Evolutionary conservation across 53 echinoderm and acorn worm species (phyloP), one percentile per base, ranked within the genome.

Genomic region (Holothuria leucospilota): DNA sequence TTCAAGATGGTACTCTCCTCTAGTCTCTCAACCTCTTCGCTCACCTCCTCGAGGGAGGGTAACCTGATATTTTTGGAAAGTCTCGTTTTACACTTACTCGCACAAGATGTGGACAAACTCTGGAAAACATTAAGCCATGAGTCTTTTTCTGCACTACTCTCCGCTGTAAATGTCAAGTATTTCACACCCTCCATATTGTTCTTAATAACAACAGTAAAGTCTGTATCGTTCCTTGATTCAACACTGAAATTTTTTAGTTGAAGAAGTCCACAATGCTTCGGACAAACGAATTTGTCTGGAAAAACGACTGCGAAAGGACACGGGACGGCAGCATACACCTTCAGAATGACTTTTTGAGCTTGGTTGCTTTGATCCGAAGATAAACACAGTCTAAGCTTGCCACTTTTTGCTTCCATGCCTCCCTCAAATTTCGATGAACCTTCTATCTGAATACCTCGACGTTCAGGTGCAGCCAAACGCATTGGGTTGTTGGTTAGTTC

Each of bases 321-420:
- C 14, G 80, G 80, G 38, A 80, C 80, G 29, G 80, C 80, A 38
- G 80, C 30, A 24, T 80, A 80, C 38, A 80, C 27, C 56, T 61
- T 80, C 80, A 80, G 80, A 21, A 80, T 29, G 56, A 80, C 59
- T 34, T 80, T 58, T 27, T 80, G 60, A 6, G 53, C 38, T 16
- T 80, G 80, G 38, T 29, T n/a, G 21, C 38, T 80, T 61, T 80
- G 59, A 38, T 60, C 56, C 21, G 13, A 14, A 15, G 61, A 5
- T n/a, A 80, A 27, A 80, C 39, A 27, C 6, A 80, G 80, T 80
- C 59, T 80, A 8, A 80, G 80, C 62, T 61, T 80, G 26, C 80
- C 80, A 28, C 80, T 61, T 61, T 80, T 80, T 18, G 59, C 61
- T 38, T 80, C 80, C 80, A 80, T 80, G 16, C 80, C 80, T 25